Percentiles rank a stretch among this genome's conserved stretches.
These are phyloP conservation scores for Beris chalybata DNA, from an alignment of 2,888 invertebrate genomes.

Conservation along the genomic window DNA sequence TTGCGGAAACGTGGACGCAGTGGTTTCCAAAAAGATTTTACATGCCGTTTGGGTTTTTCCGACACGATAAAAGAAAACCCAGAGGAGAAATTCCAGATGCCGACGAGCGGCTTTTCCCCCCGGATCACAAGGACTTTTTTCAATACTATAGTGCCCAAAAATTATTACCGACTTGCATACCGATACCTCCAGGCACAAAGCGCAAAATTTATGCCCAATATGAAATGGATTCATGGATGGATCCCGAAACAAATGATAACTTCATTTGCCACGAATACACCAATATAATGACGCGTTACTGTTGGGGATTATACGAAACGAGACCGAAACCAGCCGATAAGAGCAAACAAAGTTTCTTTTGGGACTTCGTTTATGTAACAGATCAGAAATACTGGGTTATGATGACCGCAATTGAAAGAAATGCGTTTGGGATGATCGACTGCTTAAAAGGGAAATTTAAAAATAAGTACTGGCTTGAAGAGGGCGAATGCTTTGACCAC, in stretches of 20 bases:
- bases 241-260: background rate
- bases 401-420: no score
- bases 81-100: background rate
- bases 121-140: background rate
- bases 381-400: no score
- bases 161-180: background rate
- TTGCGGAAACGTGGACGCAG: constrained; percentile 1
- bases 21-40: constrained; percentile 13
- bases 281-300: background rate
- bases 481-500: background rate
- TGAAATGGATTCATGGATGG: background rate
- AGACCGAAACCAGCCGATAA: background rate
- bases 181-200: background rate
- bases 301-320: background rate
- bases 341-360: no score
- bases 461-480: no score
- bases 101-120: background rate
- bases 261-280: background rate
- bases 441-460: no score
- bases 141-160: background rate
- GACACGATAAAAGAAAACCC: background rate
- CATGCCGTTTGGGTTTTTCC: constrained; percentile 1
- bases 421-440: no score
- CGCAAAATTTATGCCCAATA: background rate
- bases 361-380: no score